These are phyloP conservation scores for Ophthalmolycus amberensis DNA, from an alignment of 2,113 vertebrate genomes.

Conservation along the genomic window DNA sequence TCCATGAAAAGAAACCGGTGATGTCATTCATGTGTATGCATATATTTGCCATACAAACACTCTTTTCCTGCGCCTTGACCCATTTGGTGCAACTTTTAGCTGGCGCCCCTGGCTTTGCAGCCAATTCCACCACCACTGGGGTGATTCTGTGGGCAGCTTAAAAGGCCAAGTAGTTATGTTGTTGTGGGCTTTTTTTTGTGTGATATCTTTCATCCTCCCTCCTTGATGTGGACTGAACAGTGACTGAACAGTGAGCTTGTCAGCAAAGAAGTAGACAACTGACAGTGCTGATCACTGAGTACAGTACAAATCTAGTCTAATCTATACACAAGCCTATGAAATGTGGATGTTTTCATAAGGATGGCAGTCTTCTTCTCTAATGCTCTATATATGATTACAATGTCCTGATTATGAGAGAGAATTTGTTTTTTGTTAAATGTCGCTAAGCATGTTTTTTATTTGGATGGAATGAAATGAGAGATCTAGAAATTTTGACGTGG, in stretches of 20 bases:
- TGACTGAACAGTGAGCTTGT: conserved; percentile 29
- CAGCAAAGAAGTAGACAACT: conserved; percentile 19
- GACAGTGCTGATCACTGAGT: background rate
- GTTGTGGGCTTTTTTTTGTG: background rate
- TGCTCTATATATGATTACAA: background rate
- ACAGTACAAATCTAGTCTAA: background rate
- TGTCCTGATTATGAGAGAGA: background rate
- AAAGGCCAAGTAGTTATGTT: background rate
- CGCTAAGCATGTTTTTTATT: background rate
- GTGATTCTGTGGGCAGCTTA: background rate
- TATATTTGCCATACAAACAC: conserved; percentile 37
- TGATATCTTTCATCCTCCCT: background rate
- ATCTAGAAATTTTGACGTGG: no score
- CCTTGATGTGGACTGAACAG: conserved; percentile 27
- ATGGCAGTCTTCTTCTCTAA: background rate
- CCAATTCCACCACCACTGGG: background rate
- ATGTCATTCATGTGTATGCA: conserved; percentile 27
- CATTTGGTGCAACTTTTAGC: background rate
- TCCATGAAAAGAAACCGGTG: conserved; percentile 43
- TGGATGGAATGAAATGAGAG: no score
- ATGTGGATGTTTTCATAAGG: background rate
- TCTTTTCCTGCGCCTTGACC: background rate
- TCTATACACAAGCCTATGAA: background rate
- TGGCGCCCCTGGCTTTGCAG: background rate
- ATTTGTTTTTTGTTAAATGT: background rate